Percentiles rank a stretch among this genome's conserved stretches.
Evolutionary conservation across 2,888 invertebrate species (phyloP).

Genomic region (Chesias legatella): DNA sequence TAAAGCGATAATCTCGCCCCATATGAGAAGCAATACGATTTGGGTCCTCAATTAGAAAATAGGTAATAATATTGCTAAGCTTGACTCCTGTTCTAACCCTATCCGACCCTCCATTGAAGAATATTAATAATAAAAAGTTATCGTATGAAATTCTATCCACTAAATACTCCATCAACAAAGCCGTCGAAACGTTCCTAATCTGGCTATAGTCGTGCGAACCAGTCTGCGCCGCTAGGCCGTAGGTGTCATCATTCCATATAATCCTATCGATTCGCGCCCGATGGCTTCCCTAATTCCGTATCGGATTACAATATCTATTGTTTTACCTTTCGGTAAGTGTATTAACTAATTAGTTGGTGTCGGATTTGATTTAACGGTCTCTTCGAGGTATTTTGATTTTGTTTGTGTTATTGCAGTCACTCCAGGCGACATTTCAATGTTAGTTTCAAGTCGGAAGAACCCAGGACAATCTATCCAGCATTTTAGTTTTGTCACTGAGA

Average conservation of each 20-base stretch:
- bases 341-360: conserved; percentile 4
- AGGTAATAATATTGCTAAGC: no score
- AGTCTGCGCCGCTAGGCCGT: conserved; percentile 22
- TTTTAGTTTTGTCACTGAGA: no score
- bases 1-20: no score
- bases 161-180: conserved; percentile 19
- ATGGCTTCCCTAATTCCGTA: conserved; percentile 46
- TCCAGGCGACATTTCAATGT: no score
- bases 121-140: no score
- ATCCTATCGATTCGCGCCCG: conserved; percentile 43
- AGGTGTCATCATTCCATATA: conserved; percentile 43
- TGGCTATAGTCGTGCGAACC: conserved; percentile 16
- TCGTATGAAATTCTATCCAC: conserved; percentile 15
- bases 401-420: not conserved
- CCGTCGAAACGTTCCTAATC: conserved; percentile 13
- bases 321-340: conserved; percentile 10
- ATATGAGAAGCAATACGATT: no score
- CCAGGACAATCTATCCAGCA: no score
- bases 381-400: conserved; percentile 1
- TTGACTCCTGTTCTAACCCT: no score
- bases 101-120: no score
- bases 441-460: not conserved
- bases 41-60: no score
- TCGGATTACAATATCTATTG: conserved; percentile 33
- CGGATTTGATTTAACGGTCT: conserved; percentile 9